phyloP scores from a whole-genome alignment of 2,888 invertebrate genomes.

The Anagyrus pseudococci region DNA sequence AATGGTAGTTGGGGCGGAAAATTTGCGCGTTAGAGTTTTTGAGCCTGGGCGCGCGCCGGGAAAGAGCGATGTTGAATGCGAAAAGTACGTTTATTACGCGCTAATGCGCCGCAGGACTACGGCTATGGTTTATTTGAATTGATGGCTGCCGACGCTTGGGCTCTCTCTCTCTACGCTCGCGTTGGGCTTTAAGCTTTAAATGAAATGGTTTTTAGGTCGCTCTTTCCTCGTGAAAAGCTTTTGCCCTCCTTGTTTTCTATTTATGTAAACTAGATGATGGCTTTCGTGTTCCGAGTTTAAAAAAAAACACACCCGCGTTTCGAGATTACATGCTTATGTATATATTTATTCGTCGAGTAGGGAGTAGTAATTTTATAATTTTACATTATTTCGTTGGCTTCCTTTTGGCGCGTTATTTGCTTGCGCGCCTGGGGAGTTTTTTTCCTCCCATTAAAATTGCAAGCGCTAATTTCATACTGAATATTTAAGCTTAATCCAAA shows the following conservation, averaged over 20 bases:
- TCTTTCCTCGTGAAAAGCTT: too few relatives aligned
- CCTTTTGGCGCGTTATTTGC: neutral
- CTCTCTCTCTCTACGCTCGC: too few relatives aligned
- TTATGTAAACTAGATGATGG: too few relatives aligned
- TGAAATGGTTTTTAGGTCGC: slow-evolving; percentile 15
- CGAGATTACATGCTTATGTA: too few relatives aligned
- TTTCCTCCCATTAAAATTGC: neutral
- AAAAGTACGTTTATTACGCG: slow-evolving; percentile 20
- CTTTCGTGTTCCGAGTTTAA: too few relatives aligned
- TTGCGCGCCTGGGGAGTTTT: neutral
- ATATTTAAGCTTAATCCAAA: too few relatives aligned
- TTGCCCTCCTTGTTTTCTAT: too few relatives aligned
- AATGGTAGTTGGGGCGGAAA: slow-evolving; percentile 21
- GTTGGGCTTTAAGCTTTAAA: slow-evolving; percentile 18
- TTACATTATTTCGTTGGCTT: too few relatives aligned
- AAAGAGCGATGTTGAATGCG: neutral
- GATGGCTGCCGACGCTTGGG: slow-evolving; percentile 7
- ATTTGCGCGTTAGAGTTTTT: slow-evolving; percentile 13
- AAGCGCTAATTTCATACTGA: neutral
- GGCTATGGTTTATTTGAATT: slow-evolving; percentile 13
- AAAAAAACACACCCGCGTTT: too few relatives aligned
- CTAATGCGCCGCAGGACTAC: slow-evolving; percentile 4
- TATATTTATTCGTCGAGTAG: too few relatives aligned
- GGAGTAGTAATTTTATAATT: too few relatives aligned
- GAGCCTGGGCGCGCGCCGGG: too few relatives aligned